phyloP scores from a whole-genome alignment of 2,113 vertebrate species.

The Campylomormyrus tamandua region DNA sequence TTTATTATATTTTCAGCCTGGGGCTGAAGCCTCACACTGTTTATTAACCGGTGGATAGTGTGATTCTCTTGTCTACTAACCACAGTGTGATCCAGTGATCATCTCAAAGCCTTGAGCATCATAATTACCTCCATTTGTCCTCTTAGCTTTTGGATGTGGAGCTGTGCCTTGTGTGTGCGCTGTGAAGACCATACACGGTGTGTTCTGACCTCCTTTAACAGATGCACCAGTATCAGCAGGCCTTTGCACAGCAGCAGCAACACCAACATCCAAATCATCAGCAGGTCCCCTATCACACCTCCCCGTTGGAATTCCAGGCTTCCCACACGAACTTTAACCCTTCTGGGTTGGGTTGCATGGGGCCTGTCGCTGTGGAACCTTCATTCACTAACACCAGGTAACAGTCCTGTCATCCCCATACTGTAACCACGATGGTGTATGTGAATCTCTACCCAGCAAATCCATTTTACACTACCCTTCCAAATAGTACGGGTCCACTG shows the following conservation, averaged over 20 bases:
- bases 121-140: background rate
- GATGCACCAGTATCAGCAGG: constrained; percentile 89
- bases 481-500: background rate
- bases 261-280: constrained; percentile 71
- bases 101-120: background rate
- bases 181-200: background rate
- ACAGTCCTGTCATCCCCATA: background rate
- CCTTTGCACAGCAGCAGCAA: constrained; percentile 72
- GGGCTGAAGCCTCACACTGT: background rate
- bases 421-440: background rate
- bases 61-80: constrained; percentile 11
- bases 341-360: constrained; percentile 54
- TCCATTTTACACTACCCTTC: background rate
- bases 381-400: constrained; percentile 61
- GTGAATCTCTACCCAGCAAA: background rate
- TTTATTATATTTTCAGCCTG: background rate
- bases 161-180: background rate
- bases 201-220: constrained; percentile 43
- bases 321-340: constrained; percentile 65
- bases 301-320: constrained; percentile 77
- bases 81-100: background rate
- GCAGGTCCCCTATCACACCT: constrained; percentile 69
- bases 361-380: constrained; percentile 55
- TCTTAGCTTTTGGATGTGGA: background rate
- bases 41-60: background rate